Evolutionary conservation across 2,888 invertebrate genomes (phyloP), one percentile per base, ranked within the genome.

Genomic region (Anthophora plumipes): DNA sequence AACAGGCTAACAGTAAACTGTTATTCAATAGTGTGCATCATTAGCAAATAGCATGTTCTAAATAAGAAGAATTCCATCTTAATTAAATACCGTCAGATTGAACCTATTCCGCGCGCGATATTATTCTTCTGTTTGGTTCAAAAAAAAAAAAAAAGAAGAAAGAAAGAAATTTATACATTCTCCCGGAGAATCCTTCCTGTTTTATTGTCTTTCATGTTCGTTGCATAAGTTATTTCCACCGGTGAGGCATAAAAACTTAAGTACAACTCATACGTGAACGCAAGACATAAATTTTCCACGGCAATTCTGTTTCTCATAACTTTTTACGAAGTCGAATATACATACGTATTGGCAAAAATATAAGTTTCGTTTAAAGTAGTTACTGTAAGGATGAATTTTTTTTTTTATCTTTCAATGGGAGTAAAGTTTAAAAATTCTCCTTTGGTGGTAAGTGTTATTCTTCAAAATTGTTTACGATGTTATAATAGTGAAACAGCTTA

Each of bases 171-270:
- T 25, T 39, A 39, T 39, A 17, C 2, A 54, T 54, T 67, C 54
- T 41, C 54, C 7, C 25, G 37, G 59, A 1, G 39, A 59, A 60
- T 14, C 39, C 39, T 59, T 69, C 39, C 50, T 50, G 48, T 60
- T n/a, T 60, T 69, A 59, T 48, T 50, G 50, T 69, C 31, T 60
- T n/a, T 50, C 9, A 0, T 60, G 50, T 25, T 70, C 22, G 31
- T 57, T 60, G 39, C 39, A 50, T n/a, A 70, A 70, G 50, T 50
- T 48, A 60, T 60, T 60, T 60, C 59, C 59, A 50, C 25, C 22
- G 22, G 48, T n/a, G 31, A 39, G 69, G n/a, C 12, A 41, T 57
- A 64, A 57, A 59, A 66, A 50, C 41, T 57, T 57, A 37, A 37
- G 12, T 22, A 39, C 14, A 31, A n/a, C 22, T 54, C 43, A 31